Conservation (phyloP, 2,113 vertebrate species). For the Mungos mungo region DNA sequence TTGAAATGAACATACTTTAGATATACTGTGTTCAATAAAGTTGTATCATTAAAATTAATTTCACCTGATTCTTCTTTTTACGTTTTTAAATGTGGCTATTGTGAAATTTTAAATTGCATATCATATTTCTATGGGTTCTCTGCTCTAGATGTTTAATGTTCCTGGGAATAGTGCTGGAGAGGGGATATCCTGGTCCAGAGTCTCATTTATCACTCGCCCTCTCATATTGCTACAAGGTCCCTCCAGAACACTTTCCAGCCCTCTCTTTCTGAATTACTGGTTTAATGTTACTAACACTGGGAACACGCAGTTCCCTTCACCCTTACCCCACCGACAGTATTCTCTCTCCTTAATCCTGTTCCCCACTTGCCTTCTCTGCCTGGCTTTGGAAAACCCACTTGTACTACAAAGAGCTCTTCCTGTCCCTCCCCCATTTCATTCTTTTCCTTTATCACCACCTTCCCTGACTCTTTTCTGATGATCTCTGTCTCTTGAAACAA, state of each 20-base stretch:
- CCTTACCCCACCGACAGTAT: accelerated
- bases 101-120: not conserved
- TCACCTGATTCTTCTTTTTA: not conserved
- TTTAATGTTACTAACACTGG: not conserved
- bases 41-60: slow-evolving; percentile 13
- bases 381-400: not conserved
- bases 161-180: not conserved
- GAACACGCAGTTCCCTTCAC: no score
- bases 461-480: not conserved
- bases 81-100: not conserved
- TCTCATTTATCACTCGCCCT: not conserved
- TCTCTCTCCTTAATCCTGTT: not conserved
- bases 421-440: not conserved
- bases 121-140: not conserved
- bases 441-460: not conserved
- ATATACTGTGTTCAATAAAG: slow-evolving; percentile 19
- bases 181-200: not conserved
- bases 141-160: not conserved
- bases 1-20: not conserved
- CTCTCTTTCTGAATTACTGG: not conserved
- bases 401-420: not conserved
- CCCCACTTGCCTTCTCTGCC: not conserved
- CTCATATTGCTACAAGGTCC: not conserved
- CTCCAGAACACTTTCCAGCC: not conserved
- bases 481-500: not conserved